These are phyloP conservation scores for Temnothorax ravouxi DNA, from an alignment of 2,888 invertebrate genomes.

Conservation along the genomic window DNA sequence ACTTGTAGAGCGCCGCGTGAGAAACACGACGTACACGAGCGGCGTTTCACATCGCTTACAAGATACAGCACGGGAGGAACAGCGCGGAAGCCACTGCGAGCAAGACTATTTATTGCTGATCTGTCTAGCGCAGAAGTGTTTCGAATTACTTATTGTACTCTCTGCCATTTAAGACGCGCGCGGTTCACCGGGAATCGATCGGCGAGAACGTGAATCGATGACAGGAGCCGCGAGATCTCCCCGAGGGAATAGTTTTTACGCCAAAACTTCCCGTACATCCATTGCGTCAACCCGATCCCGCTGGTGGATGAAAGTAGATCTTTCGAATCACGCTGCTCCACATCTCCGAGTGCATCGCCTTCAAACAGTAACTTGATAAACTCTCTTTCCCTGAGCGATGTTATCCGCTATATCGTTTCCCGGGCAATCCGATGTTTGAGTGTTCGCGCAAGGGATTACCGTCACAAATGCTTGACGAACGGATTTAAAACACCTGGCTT, in stretches of 20 bases:
- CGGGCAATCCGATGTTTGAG: background rate
- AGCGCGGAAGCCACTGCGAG: background rate
- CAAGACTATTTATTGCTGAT: constrained; percentile 63
- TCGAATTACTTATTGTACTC: constrained; percentile 70
- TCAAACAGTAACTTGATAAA: background rate
- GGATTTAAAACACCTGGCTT: constrained; percentile 15
- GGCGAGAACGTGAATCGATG: background rate
- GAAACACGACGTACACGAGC: background rate
- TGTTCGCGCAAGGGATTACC: background rate
- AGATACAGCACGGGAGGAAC: background rate
- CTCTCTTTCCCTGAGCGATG: background rate
- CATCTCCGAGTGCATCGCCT: constrained; percentile 15
- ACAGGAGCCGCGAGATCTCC: background rate
- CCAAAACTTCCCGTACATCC: constrained; percentile 24
- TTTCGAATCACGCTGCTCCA: constrained; percentile 12
- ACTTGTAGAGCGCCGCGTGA: background rate
- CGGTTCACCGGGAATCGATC: constrained; percentile 3
- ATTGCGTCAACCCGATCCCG: constrained; percentile 33
- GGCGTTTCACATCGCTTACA: background rate
- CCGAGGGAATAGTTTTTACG: background rate
- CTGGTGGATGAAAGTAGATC: background rate
- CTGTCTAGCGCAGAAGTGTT: constrained; percentile 76
- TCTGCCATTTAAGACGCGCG: constrained; percentile 74
- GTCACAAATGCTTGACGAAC: constrained; percentile 1
- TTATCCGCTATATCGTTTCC: background rate